These are phyloP conservation scores for Pteruthius melanotis DNA, from an alignment of 2,113 vertebrate genomes.

Conservation along the genomic window DNA sequence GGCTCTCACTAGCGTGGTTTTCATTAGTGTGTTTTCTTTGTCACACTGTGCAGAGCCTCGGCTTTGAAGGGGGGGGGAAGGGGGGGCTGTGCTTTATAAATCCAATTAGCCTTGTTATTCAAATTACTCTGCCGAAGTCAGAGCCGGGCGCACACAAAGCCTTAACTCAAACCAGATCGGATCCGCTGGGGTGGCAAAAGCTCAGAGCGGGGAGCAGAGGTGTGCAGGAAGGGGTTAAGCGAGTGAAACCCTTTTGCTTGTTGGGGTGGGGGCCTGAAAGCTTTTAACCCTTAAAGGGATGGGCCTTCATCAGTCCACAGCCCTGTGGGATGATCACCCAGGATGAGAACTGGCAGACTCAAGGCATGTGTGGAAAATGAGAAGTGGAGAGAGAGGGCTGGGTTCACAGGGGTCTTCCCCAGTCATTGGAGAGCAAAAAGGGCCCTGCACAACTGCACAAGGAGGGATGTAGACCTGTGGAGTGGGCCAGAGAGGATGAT, in stretches of 20 bases:
- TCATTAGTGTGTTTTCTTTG: slow-evolving; percentile 57
- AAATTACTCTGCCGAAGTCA: slow-evolving; percentile 12
- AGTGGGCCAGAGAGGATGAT: background rate
- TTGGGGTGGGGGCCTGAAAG: background rate
- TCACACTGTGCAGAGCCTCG: slow-evolving; percentile 18
- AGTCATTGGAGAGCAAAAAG: background rate
- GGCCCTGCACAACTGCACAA: background rate
- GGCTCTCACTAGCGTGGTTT: slow-evolving; percentile 13
- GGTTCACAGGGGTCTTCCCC: background rate
- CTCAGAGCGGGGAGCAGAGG: background rate
- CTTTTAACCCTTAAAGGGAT: slow-evolving; percentile 29
- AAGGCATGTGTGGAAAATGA: background rate
- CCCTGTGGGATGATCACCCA: background rate
- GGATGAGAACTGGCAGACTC: background rate
- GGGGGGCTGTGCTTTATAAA: slow-evolving; percentile 31
- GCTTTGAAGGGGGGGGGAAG: background rate
- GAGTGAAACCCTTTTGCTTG: background rate
- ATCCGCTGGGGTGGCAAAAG: background rate
- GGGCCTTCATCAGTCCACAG: background rate
- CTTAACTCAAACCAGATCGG: slow-evolving; percentile 44
- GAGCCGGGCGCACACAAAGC: background rate
- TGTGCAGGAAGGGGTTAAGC: slow-evolving; percentile 4
- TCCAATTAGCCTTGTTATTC: slow-evolving; percentile 59
- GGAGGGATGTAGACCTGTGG: background rate
- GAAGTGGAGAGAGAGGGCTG: background rate